Evolutionary conservation across 2,888 invertebrate genomes (phyloP).

Genomic region (Chrysopilus asiliformis): DNA sequence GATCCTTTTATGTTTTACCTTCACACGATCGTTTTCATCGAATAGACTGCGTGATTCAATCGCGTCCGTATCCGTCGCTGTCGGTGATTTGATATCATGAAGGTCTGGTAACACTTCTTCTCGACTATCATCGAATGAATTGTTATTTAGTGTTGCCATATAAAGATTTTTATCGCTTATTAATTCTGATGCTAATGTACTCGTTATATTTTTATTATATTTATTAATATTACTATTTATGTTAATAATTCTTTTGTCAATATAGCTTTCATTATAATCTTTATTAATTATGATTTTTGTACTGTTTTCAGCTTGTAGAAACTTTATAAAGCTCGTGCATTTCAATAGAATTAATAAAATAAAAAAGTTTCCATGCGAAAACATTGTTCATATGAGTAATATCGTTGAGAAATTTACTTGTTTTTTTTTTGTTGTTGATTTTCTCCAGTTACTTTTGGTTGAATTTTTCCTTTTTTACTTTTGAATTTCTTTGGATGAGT

Average conservation of each 20-base stretch:
- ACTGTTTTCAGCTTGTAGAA: constrained; percentile 18
- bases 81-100: no score
- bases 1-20: background rate
- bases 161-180: constrained; percentile 4
- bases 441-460: no score
- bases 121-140: no score
- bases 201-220: background rate
- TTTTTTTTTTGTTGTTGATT: no score
- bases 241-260: background rate
- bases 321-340: constrained; percentile 17
- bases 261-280: constrained; percentile 1
- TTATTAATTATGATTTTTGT: constrained; percentile 13
- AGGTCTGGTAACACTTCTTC: no score
- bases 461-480: no score
- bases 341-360: constrained; percentile 20
- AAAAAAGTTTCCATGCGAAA: constrained; percentile 21
- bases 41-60: no score
- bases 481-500: no score
- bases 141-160: constrained; percentile 5
- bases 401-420: no score
- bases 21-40: background rate
- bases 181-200: background rate
- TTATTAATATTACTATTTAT: constrained; percentile 3
- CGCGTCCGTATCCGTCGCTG: no score
- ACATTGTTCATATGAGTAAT: no score